A percentile compares a stretch with the other conserved stretches of the same genome.
Evolutionary conservation across 2,113 vertebrate genomes (phyloP).

Genomic region (Sebastes schlegelii): DNA sequence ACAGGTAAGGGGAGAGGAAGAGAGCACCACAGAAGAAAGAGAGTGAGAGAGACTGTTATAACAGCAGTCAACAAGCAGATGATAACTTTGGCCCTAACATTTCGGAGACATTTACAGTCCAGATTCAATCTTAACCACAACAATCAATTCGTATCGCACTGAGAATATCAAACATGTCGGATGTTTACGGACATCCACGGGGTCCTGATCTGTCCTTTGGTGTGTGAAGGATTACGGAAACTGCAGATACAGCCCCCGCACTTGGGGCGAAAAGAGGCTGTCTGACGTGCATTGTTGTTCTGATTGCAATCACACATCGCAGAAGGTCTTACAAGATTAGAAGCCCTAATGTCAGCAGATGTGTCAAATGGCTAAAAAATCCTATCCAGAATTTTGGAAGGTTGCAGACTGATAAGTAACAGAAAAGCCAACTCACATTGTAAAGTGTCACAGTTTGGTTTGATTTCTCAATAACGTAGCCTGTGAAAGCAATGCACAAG

Average conservation of each 20-base stretch:
- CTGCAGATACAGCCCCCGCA: constrained; percentile 16
- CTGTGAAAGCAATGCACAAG: neutral
- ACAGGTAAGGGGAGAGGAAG: neutral
- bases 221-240: constrained; percentile 21
- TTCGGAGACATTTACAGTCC: constrained; percentile 62
- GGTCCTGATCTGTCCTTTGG: constrained; percentile 45
- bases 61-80: constrained; percentile 9
- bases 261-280: constrained; percentile 4
- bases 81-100: constrained; percentile 46
- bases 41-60: neutral
- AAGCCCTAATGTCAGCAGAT: constrained; percentile 28
- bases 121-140: constrained; percentile 55
- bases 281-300: constrained; percentile 5
- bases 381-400: neutral
- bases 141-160: neutral
- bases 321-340: constrained; percentile 19
- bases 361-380: neutral
- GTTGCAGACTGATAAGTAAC: neutral
- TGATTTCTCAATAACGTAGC: neutral
- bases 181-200: constrained; percentile 49
- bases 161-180: constrained; percentile 61
- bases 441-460: neutral
- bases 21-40: neutral
- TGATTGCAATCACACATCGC: constrained; percentile 37
- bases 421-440: neutral